A percentile compares a stretch with the other conserved stretches of the same genome.
Conservation (phyloP, 1,140 invertebrate genomes). For the Diplogasteroides magnus region DNA sequence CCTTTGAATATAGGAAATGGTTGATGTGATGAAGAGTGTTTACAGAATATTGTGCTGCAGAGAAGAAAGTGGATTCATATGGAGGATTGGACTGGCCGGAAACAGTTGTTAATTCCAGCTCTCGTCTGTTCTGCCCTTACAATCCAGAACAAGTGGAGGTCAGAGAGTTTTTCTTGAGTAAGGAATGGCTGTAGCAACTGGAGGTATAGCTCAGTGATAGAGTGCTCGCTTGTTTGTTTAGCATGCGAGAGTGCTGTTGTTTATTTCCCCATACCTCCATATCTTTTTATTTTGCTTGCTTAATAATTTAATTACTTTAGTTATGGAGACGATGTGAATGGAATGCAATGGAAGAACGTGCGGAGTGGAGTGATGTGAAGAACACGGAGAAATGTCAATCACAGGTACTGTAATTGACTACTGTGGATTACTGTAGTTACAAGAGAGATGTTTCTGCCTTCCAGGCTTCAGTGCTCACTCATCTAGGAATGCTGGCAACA, state of each 20-base stretch:
- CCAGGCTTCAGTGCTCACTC: slow-evolving; percentile 22
- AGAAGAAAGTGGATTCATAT: slow-evolving; percentile 20
- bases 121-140: slow-evolving; percentile 13
- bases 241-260: background rate
- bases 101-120: slow-evolving; percentile 12
- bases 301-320: background rate
- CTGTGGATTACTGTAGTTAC: background rate
- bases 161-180: no score
- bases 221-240: background rate
- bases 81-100: slow-evolving; percentile 28
- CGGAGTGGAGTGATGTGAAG: slow-evolving; percentile 16
- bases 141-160: background rate
- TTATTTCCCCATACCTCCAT: background rate
- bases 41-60: slow-evolving; percentile 20
- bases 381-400: slow-evolving; percentile 15
- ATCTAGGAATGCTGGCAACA: slow-evolving; percentile 17
- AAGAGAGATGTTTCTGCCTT: background rate
- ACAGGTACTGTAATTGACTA: slow-evolving; percentile 4
- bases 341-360: slow-evolving; percentile 15
- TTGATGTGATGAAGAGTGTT: no score
- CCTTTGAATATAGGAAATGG: no score
- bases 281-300: background rate
- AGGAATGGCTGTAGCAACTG: background rate
- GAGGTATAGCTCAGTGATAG: background rate
- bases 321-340: slow-evolving; percentile 16